Percentiles rank a stretch among this genome's conserved stretches.
phyloP scores from a whole-genome alignment of 1,140 invertebrate genomes.

The Pseudoatta argentina region DNA sequence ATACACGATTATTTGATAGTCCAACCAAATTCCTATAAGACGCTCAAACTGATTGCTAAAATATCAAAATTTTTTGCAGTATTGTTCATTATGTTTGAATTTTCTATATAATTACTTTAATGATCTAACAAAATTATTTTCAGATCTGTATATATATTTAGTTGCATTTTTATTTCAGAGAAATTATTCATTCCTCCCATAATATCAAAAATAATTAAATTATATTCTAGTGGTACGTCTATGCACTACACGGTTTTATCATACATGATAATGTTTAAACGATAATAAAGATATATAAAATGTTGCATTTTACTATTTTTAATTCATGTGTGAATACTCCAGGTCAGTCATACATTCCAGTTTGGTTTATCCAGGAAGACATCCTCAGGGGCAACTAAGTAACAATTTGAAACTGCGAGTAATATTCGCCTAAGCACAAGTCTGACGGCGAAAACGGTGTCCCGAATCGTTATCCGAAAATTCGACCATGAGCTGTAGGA shows the following conservation, averaged over 20 bases:
- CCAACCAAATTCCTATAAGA: too few species aligned
- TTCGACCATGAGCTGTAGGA: conserved; percentile 7
- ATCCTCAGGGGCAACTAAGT: conserved; percentile 37
- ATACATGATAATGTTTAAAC: background rate
- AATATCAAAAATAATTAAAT: too few species aligned
- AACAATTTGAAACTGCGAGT: conserved; percentile 26
- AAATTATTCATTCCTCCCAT: too few species aligned
- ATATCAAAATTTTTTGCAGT: too few species aligned
- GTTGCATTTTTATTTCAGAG: too few species aligned
- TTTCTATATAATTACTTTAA: too few species aligned
- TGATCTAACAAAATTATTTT: too few species aligned
- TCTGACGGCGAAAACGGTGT: conserved; percentile 33
- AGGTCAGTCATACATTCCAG: conserved; percentile 12
- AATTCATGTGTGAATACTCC: background rate
- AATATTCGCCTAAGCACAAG: conserved; percentile 13
- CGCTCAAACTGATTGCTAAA: too few species aligned
- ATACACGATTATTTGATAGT: too few species aligned
- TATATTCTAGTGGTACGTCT: background rate
- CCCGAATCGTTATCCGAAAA: conserved; percentile 53
- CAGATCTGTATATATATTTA: too few species aligned
- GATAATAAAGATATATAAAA: conserved; percentile 3
- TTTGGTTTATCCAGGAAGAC: conserved; percentile 5
- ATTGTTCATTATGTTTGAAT: too few species aligned
- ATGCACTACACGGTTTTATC: background rate
- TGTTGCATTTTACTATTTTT: background rate